These are phyloP conservation scores for Leuciscus waleckii DNA, from an alignment of 2,797 vertebrate species.

Conservation along the genomic window DNA sequence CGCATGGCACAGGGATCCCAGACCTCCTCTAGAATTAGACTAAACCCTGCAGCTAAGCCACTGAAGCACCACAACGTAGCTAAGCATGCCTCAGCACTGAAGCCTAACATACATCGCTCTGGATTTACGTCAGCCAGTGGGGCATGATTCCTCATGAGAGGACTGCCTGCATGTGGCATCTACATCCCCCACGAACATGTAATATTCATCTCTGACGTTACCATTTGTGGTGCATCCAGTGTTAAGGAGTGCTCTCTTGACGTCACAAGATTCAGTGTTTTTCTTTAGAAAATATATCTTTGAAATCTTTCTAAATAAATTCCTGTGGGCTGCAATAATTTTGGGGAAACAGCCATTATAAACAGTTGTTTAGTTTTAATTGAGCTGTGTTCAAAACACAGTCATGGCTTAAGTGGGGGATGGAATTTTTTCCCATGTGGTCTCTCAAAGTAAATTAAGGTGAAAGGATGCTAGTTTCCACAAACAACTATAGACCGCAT, in stretches of 20 bases:
- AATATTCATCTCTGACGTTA: constrained; percentile 42
- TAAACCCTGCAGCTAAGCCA: constrained; percentile 66
- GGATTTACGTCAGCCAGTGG: constrained; percentile 59
- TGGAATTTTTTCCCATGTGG: constrained; percentile 23
- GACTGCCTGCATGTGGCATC: constrained; percentile 33
- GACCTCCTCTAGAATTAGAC: constrained; percentile 63
- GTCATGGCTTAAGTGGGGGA: constrained; percentile 3
- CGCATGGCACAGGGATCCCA: constrained; percentile 37
- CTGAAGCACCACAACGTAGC: constrained; percentile 49
- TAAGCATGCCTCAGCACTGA: constrained; percentile 50
- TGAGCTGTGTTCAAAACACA: constrained; percentile 33
- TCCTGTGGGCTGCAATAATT: neutral
- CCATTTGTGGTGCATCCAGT: constrained; percentile 1
- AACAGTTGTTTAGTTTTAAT: constrained; percentile 29
- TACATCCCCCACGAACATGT: constrained; percentile 39
- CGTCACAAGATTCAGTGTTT: constrained; percentile 8
- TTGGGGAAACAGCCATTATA: neutral
- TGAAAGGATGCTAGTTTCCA: constrained; percentile 47
- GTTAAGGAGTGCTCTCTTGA: constrained; percentile 12
- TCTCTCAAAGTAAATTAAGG: constrained; percentile 24
- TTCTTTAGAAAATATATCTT: neutral
- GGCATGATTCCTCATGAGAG: constrained; percentile 43
- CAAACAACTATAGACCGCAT: constrained; percentile 18
- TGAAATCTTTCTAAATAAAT: constrained; percentile 17
- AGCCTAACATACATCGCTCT: constrained; percentile 49